Conservation (phyloP, 2,797 vertebrate species). For the Halcyon chelicuti region DNA sequence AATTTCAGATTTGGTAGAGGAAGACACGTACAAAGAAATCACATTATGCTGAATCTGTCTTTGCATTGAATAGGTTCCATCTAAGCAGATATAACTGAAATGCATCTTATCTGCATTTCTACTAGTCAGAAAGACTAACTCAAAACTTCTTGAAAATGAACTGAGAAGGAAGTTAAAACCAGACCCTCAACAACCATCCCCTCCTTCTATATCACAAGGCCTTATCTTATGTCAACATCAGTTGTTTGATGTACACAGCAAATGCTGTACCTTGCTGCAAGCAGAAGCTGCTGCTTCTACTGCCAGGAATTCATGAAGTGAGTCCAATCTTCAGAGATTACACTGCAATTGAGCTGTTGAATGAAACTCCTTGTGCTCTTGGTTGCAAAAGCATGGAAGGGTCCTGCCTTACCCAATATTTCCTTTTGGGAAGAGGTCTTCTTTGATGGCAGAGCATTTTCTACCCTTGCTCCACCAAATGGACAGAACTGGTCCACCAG, state of each 20-base stretch:
- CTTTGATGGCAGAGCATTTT: too few species aligned
- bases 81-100: neutral
- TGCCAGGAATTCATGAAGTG: neutral
- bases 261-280: neutral
- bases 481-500: too few species aligned
- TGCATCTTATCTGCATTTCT: neutral
- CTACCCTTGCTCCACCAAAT: too few species aligned
- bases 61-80: neutral
- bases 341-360: neutral
- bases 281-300: neutral
- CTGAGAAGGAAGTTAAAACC: neutral
- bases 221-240: neutral
- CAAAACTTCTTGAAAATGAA: neutral
- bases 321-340: too few species aligned
- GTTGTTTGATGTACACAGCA: neutral
- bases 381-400: too few species aligned
- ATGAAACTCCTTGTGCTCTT: neutral
- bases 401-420: too few species aligned
- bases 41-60: neutral
- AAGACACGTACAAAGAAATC: neutral
- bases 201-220: neutral
- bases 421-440: too few species aligned
- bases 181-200: fast-evolving
- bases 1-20: neutral
- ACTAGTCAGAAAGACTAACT: neutral